A percentile compares a stretch with the other conserved stretches of the same genome.
These are phyloP conservation scores for Anthopleura xanthogrammica DNA, from an alignment of 92 coral and sea anemone genomes.

Conservation along the genomic window DNA sequence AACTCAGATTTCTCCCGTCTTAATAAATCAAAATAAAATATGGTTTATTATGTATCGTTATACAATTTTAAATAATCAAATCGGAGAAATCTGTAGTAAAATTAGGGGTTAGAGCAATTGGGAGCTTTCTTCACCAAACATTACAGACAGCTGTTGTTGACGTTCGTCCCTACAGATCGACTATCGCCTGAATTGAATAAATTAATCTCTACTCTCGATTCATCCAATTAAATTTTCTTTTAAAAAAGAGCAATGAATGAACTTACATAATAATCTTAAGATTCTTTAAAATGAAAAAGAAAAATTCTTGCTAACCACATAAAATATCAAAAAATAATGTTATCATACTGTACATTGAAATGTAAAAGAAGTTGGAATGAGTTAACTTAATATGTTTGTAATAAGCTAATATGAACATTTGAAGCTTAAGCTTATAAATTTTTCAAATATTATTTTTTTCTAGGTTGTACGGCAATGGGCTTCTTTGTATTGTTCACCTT, in stretches of 20 bases:
- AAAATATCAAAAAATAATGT: too few species aligned
- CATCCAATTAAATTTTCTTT: neutral
- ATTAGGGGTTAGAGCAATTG: neutral
- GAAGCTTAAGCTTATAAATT: too few species aligned
- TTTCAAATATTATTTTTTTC: constrained; percentile 6
- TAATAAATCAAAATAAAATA: neutral
- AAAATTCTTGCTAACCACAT: neutral
- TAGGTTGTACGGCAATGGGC: constrained; percentile 87
- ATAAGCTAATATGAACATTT: too few species aligned
- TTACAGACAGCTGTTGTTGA: neutral
- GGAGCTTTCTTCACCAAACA: neutral
- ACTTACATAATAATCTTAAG: neutral
- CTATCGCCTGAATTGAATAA: neutral
- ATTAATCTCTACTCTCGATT: neutral
- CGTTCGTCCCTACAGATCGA: neutral
- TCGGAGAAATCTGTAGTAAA: neutral
- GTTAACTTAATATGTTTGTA: too few species aligned
- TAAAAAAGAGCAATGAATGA: neutral
- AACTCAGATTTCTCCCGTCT: neutral
- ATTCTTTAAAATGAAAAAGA: neutral
- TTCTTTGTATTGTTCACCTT: constrained; percentile 87
- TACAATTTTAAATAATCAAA: neutral
- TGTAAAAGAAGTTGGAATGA: too few species aligned
- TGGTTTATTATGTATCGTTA: neutral
- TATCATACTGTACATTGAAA: too few species aligned